Evolutionary conservation across 2,113 vertebrate genomes (phyloP).

Genomic region (Maccullochella peelii): DNA sequence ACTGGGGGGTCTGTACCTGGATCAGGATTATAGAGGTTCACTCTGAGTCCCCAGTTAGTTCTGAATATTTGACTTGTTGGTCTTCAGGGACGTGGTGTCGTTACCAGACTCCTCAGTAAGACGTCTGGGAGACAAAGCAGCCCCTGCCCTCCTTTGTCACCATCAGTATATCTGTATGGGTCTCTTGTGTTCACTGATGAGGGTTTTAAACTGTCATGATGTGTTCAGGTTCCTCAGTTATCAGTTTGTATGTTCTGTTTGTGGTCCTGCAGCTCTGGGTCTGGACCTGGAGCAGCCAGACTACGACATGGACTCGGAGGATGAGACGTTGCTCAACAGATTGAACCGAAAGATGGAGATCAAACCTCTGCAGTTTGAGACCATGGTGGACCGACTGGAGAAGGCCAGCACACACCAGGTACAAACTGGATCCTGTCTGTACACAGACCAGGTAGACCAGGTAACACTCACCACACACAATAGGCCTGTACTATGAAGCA

Average conservation of each 20-base stretch:
- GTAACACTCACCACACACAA: not conserved
- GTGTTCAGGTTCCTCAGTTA: not conserved
- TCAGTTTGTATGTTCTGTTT: not conserved
- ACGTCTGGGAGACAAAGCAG: no score
- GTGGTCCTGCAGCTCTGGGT: conserved; percentile 85
- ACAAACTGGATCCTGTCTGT: not conserved
- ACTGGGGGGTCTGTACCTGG: not conserved
- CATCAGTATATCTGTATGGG: no score
- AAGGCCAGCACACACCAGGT: conserved; percentile 96
- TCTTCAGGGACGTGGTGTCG: no score
- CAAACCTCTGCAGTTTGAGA: conserved; percentile 94
- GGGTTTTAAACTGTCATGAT: not conserved
- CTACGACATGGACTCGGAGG: conserved; percentile 97
- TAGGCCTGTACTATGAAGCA: no score
- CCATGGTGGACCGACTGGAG: conserved; percentile 94
- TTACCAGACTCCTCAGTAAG: no score
- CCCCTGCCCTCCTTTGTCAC: no score
- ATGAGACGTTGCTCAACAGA: conserved; percentile 92
- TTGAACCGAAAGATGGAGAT: conserved; percentile 95
- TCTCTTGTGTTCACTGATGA: not conserved
- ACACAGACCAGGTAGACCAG: conserved; percentile 26
- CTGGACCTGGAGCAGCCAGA: conserved; percentile 94
- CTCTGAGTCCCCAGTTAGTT: not conserved
- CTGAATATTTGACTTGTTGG: not conserved
- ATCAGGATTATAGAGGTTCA: not conserved